Evolutionary conservation across 2,888 invertebrate species (phyloP).

Genomic region (Stenodema calcarata): DNA sequence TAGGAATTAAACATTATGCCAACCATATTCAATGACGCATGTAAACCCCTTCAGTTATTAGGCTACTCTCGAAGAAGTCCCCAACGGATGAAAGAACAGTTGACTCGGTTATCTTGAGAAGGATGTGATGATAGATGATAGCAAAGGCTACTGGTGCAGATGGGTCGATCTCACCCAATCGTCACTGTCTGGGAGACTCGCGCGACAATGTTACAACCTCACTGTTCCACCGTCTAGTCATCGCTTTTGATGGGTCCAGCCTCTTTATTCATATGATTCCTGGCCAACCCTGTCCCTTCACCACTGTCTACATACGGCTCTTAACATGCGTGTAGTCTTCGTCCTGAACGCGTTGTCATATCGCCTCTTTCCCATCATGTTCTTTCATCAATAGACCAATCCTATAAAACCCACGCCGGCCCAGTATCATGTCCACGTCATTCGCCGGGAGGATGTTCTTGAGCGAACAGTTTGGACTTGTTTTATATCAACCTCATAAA

Average conservation of each 20-base stretch:
- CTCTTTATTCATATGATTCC: conserved; percentile 29
- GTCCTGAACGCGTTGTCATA: background rate
- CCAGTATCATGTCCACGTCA: background rate
- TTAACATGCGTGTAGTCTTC: background rate
- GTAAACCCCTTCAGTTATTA: no score
- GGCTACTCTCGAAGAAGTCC: no score
- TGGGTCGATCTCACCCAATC: background rate
- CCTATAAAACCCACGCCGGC: background rate
- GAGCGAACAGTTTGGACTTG: background rate
- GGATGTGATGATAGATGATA: background rate
- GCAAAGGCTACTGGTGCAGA: background rate
- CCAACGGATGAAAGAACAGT: background rate
- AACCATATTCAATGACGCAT: no score
- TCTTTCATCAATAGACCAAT: background rate
- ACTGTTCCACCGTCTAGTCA: conserved; percentile 27
- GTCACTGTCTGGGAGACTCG: background rate
- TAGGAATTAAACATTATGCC: no score
- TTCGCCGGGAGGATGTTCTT: background rate
- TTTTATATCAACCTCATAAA: no score
- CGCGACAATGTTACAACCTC: conserved; percentile 22
- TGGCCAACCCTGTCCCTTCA: background rate
- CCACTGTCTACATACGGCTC: background rate
- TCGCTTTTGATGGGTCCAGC: conserved; percentile 40
- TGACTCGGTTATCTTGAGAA: background rate
- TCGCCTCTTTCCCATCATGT: background rate